Evolutionary conservation across 2,113 vertebrate species (phyloP), one percentile per base, ranked within the genome.

Genomic region (Polyodon spathula): DNA sequence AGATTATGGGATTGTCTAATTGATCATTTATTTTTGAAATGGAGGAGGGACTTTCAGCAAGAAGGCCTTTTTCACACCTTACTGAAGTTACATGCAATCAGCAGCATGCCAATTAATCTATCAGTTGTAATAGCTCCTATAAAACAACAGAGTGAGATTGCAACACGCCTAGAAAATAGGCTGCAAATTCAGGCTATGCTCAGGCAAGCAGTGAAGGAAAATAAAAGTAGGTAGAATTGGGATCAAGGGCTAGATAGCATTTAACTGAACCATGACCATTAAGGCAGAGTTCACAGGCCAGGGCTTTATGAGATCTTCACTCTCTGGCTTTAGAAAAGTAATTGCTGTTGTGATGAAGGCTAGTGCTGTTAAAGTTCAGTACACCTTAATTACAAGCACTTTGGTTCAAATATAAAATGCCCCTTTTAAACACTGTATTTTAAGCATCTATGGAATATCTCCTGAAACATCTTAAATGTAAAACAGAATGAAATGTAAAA

Each of bases 101-200:
- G 68, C 64, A 81, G 75, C 84, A 84, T 78, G 86, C 88, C 88
- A 87, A 81, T 75, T 81, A 77, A 82, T 79, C 87, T 88, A 88
- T 91, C 86, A 87, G 80, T 82, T 84, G 85, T 89, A 90, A 90
- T 89, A 85, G 88, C 84, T 76, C 78, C 86, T 88, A 90, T 89
- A 90, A 92, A 91, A 87, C 81, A 86, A 72, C 82, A 83, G 67
- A 77, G 75, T 75, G 84, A 85, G 82, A 86, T 74, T 86, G 85
- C 80, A 90, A 84, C 87, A 88, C 86, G 86, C 81, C 80, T 71
- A 80, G 87, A 90, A 86, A 89, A 91, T 83, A 85, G 87, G 87
- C 87, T 88, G 90, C 90, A 91, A 90, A 91, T 92, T 86, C 88
- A 79, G 81, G 84, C 84, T 77, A 82, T 82, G 83, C 75, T 89